Conservation (phyloP, 2,888 invertebrate species). For the Ariolimax columbianus region DNA sequence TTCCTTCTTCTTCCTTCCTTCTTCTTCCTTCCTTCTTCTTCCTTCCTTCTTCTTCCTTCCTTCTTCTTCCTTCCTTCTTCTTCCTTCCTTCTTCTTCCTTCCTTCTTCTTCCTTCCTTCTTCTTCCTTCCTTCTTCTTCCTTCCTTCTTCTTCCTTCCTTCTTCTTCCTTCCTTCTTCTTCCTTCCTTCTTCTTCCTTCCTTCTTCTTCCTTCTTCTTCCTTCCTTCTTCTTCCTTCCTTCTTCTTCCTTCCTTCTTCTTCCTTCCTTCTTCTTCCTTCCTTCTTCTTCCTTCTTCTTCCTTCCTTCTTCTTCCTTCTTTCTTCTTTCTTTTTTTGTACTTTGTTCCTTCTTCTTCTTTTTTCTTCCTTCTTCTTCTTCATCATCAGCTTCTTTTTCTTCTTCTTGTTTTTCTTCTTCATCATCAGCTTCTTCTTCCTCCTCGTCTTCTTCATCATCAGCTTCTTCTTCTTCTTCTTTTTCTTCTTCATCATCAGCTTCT, state of each 20-base stretch:
- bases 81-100: background rate
- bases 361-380: too few species aligned
- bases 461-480: too few species aligned
- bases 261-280: slow-evolving; percentile 4
- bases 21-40: background rate
- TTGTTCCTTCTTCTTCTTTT: background rate
- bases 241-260: background rate
- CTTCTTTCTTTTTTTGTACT: too few species aligned
- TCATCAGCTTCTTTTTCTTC: too few species aligned
- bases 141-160: background rate
- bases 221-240: too few species aligned
- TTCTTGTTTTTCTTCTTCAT: too few species aligned
- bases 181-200: background rate
- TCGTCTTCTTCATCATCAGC: too few species aligned
- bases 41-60: background rate
- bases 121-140: too few species aligned
- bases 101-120: background rate
- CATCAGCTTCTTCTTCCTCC: too few species aligned
- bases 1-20: background rate
- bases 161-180: background rate
- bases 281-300: background rate
- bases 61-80: background rate
- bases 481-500: too few species aligned
- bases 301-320: background rate
- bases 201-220: background rate